Evolutionary conservation across 2,888 invertebrate species (phyloP).

Genomic region (Leptinotarsa tumamoca): DNA sequence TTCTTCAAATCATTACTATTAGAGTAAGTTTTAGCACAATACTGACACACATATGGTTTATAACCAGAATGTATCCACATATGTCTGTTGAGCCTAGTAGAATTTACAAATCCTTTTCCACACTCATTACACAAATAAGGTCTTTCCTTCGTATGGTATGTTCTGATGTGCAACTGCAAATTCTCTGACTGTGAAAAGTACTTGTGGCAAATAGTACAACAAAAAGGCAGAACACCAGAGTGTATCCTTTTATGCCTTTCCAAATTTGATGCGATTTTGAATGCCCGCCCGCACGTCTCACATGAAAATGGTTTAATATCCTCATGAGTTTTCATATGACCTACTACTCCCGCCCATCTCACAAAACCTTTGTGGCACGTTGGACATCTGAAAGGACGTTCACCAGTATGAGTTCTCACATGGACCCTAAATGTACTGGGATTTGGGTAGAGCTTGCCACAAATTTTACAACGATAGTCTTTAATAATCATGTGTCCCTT

Average conservation of each 20-base stretch:
- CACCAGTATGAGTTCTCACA: conserved; percentile 72
- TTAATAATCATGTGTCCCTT: conserved; percentile 63
- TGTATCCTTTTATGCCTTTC: conserved; percentile 63
- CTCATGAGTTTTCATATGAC: conserved; percentile 63
- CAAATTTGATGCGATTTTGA: conserved; percentile 62
- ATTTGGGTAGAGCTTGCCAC: conserved; percentile 64
- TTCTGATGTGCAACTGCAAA: conserved; percentile 61
- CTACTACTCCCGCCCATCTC: conserved; percentile 62
- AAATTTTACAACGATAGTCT: conserved; percentile 63
- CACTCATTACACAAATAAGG: conserved; percentile 63
- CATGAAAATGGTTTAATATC: conserved; percentile 60
- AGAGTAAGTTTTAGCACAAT: conserved; percentile 60
- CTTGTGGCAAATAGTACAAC: conserved; percentile 63
- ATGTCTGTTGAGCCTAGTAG: conserved; percentile 61
- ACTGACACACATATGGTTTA: conserved; percentile 60
- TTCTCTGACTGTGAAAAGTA: conserved; percentile 63
- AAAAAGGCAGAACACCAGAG: conserved; percentile 58
- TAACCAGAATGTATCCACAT: conserved; percentile 63
- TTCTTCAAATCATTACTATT: conserved; percentile 61
- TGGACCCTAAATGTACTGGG: conserved; percentile 68
- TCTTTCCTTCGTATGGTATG: conserved; percentile 62
- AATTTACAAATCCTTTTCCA: conserved; percentile 62
- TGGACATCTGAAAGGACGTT: conserved; percentile 60
- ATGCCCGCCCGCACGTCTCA: conserved; percentile 61
- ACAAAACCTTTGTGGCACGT: conserved; percentile 62